Evolutionary conservation across 2,888 invertebrate species (phyloP).

Genomic region (Meteorus colon): DNA sequence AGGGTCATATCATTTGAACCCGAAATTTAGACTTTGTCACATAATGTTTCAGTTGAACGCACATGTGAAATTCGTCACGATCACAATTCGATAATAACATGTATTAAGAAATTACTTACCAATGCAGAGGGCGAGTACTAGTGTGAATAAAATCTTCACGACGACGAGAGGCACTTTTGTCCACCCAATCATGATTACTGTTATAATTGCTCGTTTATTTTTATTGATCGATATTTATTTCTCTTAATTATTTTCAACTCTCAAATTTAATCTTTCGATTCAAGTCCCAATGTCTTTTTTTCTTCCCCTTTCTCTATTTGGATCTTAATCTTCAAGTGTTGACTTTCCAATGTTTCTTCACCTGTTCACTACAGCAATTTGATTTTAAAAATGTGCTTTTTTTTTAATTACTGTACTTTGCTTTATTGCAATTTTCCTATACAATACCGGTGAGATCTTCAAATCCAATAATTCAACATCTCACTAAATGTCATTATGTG

Average conservation of each 20-base stretch:
- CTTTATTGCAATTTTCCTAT: background rate
- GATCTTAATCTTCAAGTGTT: background rate
- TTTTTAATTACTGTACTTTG: background rate
- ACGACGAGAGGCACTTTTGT: slow-evolving; percentile 37
- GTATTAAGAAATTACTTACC: slow-evolving; percentile 41
- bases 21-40: too few relatives aligned
- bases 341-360: background rate
- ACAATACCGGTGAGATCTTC: background rate
- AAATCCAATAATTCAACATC: background rate
- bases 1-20: too few relatives aligned
- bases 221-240: background rate
- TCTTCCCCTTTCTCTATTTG: background rate
- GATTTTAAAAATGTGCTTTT: background rate
- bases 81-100: too few relatives aligned
- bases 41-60: too few relatives aligned
- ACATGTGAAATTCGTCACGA: too few relatives aligned
- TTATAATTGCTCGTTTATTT: slow-evolving; percentile 11
- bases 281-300: background rate
- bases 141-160: slow-evolving; percentile 33
- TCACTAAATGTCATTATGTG: background rate
- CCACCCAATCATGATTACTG: slow-evolving; percentile 33
- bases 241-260: background rate
- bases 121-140: slow-evolving; percentile 47
- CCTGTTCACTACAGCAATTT: background rate
- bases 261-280: background rate